Conservation (phyloP, 1,140 invertebrate genomes). For the Berghia stephanieae region DNA sequence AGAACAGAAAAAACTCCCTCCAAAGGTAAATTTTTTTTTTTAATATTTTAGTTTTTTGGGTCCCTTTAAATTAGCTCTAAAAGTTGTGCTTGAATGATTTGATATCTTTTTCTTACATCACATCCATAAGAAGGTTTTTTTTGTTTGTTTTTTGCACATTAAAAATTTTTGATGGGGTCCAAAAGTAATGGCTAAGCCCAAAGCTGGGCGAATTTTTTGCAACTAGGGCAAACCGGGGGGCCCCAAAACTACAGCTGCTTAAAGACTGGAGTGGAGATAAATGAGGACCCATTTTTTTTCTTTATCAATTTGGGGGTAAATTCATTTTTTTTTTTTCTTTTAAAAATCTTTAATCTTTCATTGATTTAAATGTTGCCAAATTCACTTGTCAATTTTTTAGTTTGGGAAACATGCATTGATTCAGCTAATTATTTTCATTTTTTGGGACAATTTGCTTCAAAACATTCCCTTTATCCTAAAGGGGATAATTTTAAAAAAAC, state of each 20-base stretch:
- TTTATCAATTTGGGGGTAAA: no score
- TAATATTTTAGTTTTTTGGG: not conserved
- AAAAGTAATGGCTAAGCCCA: no score
- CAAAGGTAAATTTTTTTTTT: not conserved
- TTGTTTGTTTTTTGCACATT: not conserved
- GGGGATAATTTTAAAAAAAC: no score
- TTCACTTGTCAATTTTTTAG: no score
- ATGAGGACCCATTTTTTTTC: conserved; percentile 46
- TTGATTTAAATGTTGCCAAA: no score
- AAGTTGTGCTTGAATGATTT: not conserved
- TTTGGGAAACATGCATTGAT: no score
- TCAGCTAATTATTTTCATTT: no score
- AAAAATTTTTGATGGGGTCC: no score
- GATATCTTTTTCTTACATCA: not conserved
- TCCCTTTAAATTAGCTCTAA: not conserved
- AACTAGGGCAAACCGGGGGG: conserved; percentile 45
- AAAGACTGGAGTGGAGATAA: conserved; percentile 53
- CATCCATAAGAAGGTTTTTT: not conserved
- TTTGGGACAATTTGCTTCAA: no score
- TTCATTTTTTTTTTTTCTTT: no score
- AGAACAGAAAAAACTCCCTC: conserved; percentile 74
- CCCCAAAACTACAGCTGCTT: conserved; percentile 49
- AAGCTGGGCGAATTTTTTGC: conserved; percentile 72
- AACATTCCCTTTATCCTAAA: no score
- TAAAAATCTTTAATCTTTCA: no score